These are phyloP conservation scores for Antheraea assamensis DNA, from an alignment of 2,888 invertebrate genomes.

Conservation along the genomic window DNA sequence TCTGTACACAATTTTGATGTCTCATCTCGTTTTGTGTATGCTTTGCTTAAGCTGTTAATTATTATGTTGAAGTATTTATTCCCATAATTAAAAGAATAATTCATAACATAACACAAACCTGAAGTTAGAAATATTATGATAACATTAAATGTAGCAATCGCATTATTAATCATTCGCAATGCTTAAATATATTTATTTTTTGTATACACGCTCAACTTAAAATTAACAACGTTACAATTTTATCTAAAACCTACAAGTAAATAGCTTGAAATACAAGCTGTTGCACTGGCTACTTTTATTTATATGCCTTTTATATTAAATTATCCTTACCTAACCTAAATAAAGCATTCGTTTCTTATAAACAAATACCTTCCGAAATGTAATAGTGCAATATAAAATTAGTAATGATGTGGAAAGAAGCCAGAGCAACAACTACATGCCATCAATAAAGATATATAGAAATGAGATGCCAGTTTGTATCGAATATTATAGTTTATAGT, in stretches of 20 bases:
- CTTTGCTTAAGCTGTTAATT: conserved; percentile 22
- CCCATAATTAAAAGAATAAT: conserved; percentile 28
- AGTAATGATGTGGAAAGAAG: background rate
- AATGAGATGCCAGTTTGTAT: background rate
- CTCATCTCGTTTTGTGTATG: conserved; percentile 19
- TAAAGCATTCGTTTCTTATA: background rate
- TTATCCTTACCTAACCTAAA: background rate
- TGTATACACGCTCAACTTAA: conserved; percentile 12
- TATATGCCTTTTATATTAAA: background rate
- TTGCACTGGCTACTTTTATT: background rate
- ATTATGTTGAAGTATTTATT: conserved; percentile 23
- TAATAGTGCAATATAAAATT: background rate
- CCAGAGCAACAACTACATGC: background rate
- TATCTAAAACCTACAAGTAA: background rate
- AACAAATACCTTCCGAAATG: background rate
- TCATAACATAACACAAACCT: conserved; percentile 29
- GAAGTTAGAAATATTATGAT: conserved; percentile 25
- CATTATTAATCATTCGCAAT: conserved; percentile 41
- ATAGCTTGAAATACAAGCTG: background rate
- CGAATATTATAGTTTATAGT: background rate
- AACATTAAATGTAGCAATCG: conserved; percentile 30
- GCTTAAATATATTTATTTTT: conserved; percentile 31
- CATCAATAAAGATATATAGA: background rate
- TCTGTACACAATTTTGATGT: background rate
- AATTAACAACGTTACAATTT: background rate